A percentile compares a stretch with the other conserved stretches of the same genome.
Evolutionary conservation across 1,140 invertebrate species (phyloP).

Genomic region (Sarcophaga peregrina): DNA sequence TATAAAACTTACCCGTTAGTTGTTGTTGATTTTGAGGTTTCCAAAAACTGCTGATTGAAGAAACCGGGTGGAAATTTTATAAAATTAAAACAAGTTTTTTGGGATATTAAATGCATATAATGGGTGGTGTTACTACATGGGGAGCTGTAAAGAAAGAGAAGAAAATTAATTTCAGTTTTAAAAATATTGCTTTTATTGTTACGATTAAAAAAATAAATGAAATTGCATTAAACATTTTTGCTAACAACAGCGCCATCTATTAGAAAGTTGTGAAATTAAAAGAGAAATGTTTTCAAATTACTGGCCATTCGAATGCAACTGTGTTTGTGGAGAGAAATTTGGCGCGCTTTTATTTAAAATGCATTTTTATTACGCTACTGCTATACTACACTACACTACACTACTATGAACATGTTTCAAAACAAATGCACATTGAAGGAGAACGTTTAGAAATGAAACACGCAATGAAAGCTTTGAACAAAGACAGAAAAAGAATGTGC

Average conservation of each 20-base stretch:
- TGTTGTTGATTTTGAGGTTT: neutral
- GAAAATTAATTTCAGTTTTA: neutral
- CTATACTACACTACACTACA: no score
- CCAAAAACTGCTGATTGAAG: neutral
- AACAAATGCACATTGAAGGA: no score
- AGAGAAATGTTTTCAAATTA: constrained; percentile 10
- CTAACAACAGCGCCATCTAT: neutral
- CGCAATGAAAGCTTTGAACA: no score
- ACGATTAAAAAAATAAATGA: neutral
- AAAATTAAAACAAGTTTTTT: neutral
- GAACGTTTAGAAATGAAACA: no score
- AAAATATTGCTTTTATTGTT: neutral
- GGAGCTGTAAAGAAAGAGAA: constrained; percentile 25
- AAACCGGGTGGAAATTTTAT: constrained; percentile 1
- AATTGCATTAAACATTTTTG: neutral
- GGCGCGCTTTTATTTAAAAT: neutral
- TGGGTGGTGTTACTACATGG: constrained; percentile 24
- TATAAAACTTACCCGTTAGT: neutral
- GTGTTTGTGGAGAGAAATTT: neutral
- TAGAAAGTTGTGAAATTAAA: neutral
- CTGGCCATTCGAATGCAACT: neutral
- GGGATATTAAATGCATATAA: neutral
- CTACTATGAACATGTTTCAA: no score
- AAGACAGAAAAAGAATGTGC: no score
- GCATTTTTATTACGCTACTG: neutral